phyloP scores from a whole-genome alignment of 1,140 invertebrate genomes.

The Thereuonema tuberculata region DNA sequence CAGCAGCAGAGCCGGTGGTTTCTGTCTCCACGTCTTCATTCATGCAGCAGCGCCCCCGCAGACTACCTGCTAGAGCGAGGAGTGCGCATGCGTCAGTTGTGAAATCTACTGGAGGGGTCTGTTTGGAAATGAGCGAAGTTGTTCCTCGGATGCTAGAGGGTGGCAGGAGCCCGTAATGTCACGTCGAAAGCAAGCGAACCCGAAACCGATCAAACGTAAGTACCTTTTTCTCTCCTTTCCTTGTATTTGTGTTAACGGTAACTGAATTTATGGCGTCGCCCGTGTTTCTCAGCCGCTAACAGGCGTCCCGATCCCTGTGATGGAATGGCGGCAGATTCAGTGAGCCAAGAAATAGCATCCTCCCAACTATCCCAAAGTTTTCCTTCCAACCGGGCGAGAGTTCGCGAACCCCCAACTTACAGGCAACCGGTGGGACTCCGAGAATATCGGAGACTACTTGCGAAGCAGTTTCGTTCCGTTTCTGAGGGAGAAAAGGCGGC shows the following conservation, averaged over 20 bases:
- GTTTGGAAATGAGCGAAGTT: conserved; percentile 1
- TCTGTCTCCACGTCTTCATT: background rate
- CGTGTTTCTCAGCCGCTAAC: no score
- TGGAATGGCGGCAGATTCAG: background rate
- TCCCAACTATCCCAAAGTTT: background rate
- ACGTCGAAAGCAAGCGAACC: conserved; percentile 49
- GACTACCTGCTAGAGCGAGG: background rate
- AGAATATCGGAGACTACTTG: no score
- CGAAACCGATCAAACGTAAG: conserved; percentile 50
- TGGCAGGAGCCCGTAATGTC: conserved; percentile 34
- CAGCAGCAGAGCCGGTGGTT: background rate
- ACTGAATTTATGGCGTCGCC: no score
- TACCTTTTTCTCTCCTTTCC: conserved; percentile 13
- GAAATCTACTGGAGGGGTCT: background rate
- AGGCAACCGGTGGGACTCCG: no score
- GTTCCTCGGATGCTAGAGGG: background rate
- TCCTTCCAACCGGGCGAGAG: no score
- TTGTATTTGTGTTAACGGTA: background rate
- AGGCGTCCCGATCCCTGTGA: no score
- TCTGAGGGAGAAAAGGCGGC: no score
- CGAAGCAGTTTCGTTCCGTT: no score
- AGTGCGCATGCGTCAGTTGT: background rate
- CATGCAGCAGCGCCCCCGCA: background rate
- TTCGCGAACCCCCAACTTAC: no score
- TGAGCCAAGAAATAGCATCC: conserved; percentile 1